Percentiles rank a stretch among this genome's conserved stretches.
phyloP scores from a whole-genome alignment of 2,888 invertebrate species.

The Erynnis tages region DNA sequence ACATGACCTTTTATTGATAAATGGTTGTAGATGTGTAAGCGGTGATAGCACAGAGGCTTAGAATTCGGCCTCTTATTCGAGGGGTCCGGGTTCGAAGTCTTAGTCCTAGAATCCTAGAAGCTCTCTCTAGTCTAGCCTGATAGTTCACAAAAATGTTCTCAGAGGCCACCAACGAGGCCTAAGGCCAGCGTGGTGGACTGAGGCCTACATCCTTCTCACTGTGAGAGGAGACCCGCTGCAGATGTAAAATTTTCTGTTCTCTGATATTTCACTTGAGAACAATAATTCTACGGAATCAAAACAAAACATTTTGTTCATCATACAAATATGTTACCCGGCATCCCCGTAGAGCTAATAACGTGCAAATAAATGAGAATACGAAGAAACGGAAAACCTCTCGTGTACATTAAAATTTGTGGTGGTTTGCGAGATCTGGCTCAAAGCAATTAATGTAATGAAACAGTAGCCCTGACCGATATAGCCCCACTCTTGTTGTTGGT shows the following conservation, averaged over 20 bases:
- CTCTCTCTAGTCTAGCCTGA: no score
- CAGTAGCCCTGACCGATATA: slow-evolving; percentile 25
- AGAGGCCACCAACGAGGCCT: no score
- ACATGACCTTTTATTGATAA: slow-evolving; percentile 15
- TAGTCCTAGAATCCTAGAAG: no score
- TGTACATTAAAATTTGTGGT: slow-evolving; percentile 16
- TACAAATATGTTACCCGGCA: not conserved
- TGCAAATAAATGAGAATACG: slow-evolving; percentile 15
- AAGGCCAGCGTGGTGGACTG: no score
- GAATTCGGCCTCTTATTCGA: no score
- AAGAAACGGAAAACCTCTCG: slow-evolving; percentile 13
- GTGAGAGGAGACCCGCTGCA: no score
- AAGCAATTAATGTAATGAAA: slow-evolving; percentile 27
- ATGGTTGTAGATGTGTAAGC: slow-evolving; percentile 8
- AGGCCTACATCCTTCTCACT: no score
- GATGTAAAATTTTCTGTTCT: no score
- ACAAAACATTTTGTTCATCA: not conserved
- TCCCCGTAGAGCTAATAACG: not conserved
- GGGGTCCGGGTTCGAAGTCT: no score
- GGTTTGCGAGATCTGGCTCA: slow-evolving; percentile 20
- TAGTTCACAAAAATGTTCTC: no score
- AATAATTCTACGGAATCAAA: not conserved
- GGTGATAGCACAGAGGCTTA: not conserved
- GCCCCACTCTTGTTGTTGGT: slow-evolving; percentile 13
- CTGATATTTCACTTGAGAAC: not conserved